Conservation (phyloP, 2,888 invertebrate species). For the Flexamia atlantica region DNA sequence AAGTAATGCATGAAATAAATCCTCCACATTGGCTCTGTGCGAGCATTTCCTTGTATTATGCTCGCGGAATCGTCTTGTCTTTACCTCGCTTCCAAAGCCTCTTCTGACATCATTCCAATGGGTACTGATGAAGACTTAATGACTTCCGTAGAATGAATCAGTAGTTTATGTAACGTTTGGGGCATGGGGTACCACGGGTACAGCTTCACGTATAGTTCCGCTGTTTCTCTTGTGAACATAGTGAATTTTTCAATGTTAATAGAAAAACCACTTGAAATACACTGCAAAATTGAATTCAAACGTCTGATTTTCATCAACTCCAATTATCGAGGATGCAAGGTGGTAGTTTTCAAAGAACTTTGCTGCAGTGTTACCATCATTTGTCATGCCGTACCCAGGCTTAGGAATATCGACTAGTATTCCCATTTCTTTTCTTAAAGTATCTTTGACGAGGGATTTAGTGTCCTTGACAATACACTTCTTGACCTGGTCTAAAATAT, state of each 20-base stretch:
- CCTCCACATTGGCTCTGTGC: neutral
- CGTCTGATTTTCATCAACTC: neutral
- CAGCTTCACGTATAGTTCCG: neutral
- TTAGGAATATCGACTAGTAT: conserved; percentile 20
- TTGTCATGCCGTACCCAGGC: conserved; percentile 19
- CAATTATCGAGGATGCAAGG: neutral
- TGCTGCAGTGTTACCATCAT: neutral
- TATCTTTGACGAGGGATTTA: neutral
- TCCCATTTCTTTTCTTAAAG: neutral
- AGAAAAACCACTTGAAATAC: neutral
- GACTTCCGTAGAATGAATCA: neutral
- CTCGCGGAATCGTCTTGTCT: neutral
- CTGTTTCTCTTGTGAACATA: neutral
- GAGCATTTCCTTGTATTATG: neutral
- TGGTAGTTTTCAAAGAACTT: neutral
- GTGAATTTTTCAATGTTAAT: neutral
- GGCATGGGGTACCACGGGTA: conserved; percentile 15
- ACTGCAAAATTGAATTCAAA: conserved; percentile 20
- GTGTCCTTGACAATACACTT: neutral
- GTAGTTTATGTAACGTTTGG: neutral
- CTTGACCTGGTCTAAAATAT: neutral
- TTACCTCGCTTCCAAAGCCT: conserved; percentile 2
- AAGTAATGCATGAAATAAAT: neutral
- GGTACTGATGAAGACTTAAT: neutral
- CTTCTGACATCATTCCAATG: conserved; percentile 68